Evolutionary conservation across 2,888 invertebrate species (phyloP).

Genomic region (Cephus rjabovi): DNA sequence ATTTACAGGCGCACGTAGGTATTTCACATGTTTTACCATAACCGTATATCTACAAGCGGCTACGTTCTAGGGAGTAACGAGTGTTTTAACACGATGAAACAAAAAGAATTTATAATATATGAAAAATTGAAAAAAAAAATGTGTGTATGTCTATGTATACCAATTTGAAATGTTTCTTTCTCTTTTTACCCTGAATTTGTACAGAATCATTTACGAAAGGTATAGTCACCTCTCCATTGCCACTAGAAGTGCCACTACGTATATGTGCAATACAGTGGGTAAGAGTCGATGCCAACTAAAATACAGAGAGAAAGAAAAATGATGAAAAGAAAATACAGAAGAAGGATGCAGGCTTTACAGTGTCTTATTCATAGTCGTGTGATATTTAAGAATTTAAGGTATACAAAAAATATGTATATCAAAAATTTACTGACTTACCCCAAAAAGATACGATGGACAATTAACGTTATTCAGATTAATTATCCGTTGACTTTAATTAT

Average conservation of each 20-base stretch:
- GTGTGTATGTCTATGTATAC: neutral
- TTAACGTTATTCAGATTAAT: neutral
- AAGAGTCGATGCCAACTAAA: slow-evolving; percentile 34
- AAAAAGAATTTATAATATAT: neutral
- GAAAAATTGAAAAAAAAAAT: neutral
- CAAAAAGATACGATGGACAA: neutral
- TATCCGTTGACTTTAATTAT: neutral
- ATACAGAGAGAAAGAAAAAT: slow-evolving; percentile 22
- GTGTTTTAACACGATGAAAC: neutral
- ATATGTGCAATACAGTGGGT: slow-evolving; percentile 11
- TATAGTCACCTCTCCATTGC: slow-evolving; percentile 42
- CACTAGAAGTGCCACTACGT: slow-evolving; percentile 34
- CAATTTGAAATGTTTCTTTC: neutral
- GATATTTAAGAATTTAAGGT: neutral
- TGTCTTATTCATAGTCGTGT: neutral
- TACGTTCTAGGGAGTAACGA: neutral
- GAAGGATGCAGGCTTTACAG: neutral
- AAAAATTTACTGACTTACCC: neutral
- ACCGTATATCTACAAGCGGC: neutral
- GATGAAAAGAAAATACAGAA: slow-evolving; percentile 18
- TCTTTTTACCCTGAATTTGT: neutral
- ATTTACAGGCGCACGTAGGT: neutral
- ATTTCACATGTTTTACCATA: neutral
- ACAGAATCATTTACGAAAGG: neutral
- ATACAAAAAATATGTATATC: neutral